Base-by-base conservation (phyloP, 2,113 vertebrate genomes). In the Pangasianodon gigas region DNA sequence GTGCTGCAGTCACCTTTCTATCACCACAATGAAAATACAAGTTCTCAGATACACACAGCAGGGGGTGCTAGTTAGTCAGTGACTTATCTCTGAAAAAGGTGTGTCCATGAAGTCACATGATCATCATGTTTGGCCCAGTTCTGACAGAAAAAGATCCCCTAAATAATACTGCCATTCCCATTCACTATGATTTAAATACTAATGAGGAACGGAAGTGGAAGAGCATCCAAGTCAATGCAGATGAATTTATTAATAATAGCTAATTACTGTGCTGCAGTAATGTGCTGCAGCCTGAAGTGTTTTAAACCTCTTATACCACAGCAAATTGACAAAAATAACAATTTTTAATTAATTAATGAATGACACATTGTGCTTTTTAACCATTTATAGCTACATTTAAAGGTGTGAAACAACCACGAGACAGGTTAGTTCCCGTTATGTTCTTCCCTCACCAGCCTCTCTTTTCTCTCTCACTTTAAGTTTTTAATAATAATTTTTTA, bases 11-110 rank as follows among this genome's bases (percentile, higher is more conserved):
- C 14, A n/a, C 52, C 1, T 84, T 82, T 89, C 46, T 69, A 56
- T 83, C 11, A 56, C 81, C 6, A 56, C 67, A 62, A 82, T 58
- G 21, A 48, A 60, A 84, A 29, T 16, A 87, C 51, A n/a, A 19
- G 87, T 51, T 81, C 58, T 74, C 58, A 74, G 37, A 67, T 19
- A 65, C 9, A 6, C 8, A 92, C 96, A 95, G 92, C 94, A 96
- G 96, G 90, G 94, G 95, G 94, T 0, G 92, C 90, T 26, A 74
- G 91, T 86, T 48, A 51, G 48, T 88, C 77, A 37, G 58, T 16
- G 16, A 46, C 1, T 44, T 4, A 37, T 58, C 13, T 41, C 8
- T 19, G 19, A 65, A 81, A 81, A 56, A 87, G 52, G 79, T 67
- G 74, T 65, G 86, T 60, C 80, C 84, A 81, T 84, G 56, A 89